Conservation (phyloP, 2,888 invertebrate genomes). For the Polylopha cassiicola region DNA sequence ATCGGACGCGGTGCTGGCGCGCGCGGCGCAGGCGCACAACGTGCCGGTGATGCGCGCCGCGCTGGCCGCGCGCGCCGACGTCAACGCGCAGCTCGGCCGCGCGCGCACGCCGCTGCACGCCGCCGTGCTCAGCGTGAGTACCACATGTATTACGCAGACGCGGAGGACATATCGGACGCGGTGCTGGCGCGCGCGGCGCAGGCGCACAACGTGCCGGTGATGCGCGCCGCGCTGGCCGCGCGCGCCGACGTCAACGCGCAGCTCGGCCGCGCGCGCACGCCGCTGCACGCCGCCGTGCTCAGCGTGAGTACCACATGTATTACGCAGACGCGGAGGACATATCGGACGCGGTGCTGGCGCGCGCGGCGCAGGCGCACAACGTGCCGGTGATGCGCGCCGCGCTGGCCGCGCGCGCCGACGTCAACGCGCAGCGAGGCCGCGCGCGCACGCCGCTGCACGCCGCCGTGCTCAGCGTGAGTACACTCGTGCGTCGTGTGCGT, state of each 20-base stretch:
- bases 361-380: constrained; percentile 93
- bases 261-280: no score
- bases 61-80: constrained; percentile 88
- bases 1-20: constrained; percentile 83
- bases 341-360: constrained; percentile 83
- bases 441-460: constrained; percentile 88
- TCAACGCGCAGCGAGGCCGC: no score
- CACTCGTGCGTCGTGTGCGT: neutral
- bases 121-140: no score
- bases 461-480: constrained; percentile 88
- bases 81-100: no score
- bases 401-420: constrained; percentile 88
- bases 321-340: constrained; percentile 80
- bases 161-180: constrained; percentile 85
- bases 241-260: constrained; percentile 81
- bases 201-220: constrained; percentile 92
- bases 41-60: constrained; percentile 94
- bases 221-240: constrained; percentile 91
- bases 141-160: constrained; percentile 45
- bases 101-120: constrained; percentile 32
- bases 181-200: constrained; percentile 89
- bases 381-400: constrained; percentile 94
- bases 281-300: constrained; percentile 61
- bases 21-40: constrained; percentile 93
- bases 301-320: no score